These are phyloP conservation scores for Echinometra lucunter DNA, from an alignment of 53 echinoderm and acorn worm species.

Conservation along the genomic window DNA sequence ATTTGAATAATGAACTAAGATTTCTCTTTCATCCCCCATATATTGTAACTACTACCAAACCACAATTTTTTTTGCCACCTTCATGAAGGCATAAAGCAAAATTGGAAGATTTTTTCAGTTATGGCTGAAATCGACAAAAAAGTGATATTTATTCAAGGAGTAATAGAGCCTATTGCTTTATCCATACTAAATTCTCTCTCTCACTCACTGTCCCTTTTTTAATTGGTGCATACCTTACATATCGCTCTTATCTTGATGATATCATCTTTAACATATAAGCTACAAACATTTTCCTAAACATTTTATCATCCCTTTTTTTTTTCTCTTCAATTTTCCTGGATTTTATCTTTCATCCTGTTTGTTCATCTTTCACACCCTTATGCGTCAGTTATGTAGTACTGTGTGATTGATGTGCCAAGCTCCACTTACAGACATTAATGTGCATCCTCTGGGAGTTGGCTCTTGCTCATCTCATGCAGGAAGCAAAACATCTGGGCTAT, in stretches of 20 bases:
- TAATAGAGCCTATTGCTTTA: too few relatives aligned
- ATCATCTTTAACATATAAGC: not conserved
- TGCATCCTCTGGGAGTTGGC: not conserved
- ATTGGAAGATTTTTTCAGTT: not conserved
- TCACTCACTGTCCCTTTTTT: not conserved
- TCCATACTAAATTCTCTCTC: not conserved
- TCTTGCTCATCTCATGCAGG: not conserved
- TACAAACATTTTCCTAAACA: not conserved
- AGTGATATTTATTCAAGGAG: not conserved
- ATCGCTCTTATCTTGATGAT: not conserved
- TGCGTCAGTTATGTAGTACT: not conserved
- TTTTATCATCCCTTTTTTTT: not conserved
- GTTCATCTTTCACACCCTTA: not conserved
- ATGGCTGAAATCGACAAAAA: not conserved
- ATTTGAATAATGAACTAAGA: too few relatives aligned
- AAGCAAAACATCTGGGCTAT: not conserved
- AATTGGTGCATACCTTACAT: not conserved
- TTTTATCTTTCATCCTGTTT: not conserved
- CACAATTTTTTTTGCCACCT: not conserved
- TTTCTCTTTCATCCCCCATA: too few relatives aligned
- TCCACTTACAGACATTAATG: not conserved
- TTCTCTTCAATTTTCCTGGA: too few relatives aligned
- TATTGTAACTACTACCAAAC: not conserved
- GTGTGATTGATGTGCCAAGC: not conserved
- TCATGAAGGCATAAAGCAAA: not conserved